Evolutionary conservation across 2,888 invertebrate species (phyloP).

Genomic region (Imbricaverruca yamaguchii): DNA sequence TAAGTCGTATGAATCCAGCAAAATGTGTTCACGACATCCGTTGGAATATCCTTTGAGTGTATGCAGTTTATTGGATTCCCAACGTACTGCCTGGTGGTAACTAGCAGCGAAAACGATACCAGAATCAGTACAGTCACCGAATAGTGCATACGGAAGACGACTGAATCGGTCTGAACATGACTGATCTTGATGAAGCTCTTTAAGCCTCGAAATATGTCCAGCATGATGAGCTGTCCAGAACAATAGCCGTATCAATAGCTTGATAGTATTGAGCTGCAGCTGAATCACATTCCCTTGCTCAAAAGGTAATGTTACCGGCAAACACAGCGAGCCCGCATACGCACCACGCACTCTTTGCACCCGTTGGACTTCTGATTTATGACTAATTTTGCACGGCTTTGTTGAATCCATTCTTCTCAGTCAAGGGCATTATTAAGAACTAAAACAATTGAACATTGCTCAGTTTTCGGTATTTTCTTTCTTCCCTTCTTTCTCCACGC

Average conservation of each 20-base stretch:
- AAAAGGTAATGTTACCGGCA: too few relatives aligned
- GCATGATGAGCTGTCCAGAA: constrained; percentile 53
- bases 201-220: constrained; percentile 92
- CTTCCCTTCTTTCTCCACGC: too few relatives aligned
- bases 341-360: too few relatives aligned
- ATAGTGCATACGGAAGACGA: constrained; percentile 82
- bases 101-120: constrained; percentile 80
- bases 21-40: constrained; percentile 82
- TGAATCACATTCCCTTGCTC: too few relatives aligned
- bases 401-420: background rate
- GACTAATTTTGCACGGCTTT: too few relatives aligned
- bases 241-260: too few relatives aligned
- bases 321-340: too few relatives aligned
- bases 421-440: background rate
- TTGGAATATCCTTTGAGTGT: constrained; percentile 80
- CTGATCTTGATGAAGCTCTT: constrained; percentile 89
- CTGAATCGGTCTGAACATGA: constrained; percentile 82
- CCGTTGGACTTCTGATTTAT: too few relatives aligned
- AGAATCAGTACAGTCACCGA: constrained; percentile 82
- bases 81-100: constrained; percentile 86
- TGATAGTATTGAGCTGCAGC: too few relatives aligned
- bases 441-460: background rate
- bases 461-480: too few relatives aligned
- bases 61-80: constrained; percentile 92
- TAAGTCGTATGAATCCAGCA: constrained; percentile 96